Evolutionary conservation across 2,797 vertebrate genomes (phyloP).

Genomic region (Cossypha heuglini): DNA sequence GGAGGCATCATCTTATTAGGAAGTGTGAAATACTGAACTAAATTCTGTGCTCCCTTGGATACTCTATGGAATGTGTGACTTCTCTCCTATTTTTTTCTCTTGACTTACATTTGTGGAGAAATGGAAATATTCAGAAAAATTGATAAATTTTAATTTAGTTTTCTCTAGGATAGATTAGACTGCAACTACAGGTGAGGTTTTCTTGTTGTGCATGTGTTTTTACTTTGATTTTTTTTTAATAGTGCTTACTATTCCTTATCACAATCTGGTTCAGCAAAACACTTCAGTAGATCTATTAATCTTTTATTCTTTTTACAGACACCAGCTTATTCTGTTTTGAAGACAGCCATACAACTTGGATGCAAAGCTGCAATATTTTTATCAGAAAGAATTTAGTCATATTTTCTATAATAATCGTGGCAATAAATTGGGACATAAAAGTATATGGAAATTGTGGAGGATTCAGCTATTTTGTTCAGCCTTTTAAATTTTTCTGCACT

Average conservation of each 20-base stretch:
- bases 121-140: background rate
- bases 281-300: background rate
- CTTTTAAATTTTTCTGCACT: background rate
- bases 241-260: background rate
- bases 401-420: background rate
- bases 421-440: background rate
- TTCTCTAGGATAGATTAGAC: background rate
- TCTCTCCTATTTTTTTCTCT: background rate
- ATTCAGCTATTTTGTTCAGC: background rate
- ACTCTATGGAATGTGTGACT: background rate
- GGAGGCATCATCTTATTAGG: background rate
- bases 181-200: background rate
- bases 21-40: background rate
- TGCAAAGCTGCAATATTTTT: conserved; percentile 91
- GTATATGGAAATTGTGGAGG: background rate
- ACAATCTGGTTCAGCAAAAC: background rate
- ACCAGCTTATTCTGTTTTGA: conserved; percentile 87
- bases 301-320: conserved; percentile 75
- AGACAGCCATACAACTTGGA: conserved; percentile 88
- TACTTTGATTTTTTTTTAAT: background rate
- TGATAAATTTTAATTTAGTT: background rate
- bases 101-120: background rate
- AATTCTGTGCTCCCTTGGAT: background rate
- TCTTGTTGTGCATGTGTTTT: accelerated
- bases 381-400: conserved; percentile 86